Percentiles rank a stretch among this genome's conserved stretches.
phyloP scores from a whole-genome alignment of 1,140 invertebrate genomes.

The Ceratina australensis region DNA sequence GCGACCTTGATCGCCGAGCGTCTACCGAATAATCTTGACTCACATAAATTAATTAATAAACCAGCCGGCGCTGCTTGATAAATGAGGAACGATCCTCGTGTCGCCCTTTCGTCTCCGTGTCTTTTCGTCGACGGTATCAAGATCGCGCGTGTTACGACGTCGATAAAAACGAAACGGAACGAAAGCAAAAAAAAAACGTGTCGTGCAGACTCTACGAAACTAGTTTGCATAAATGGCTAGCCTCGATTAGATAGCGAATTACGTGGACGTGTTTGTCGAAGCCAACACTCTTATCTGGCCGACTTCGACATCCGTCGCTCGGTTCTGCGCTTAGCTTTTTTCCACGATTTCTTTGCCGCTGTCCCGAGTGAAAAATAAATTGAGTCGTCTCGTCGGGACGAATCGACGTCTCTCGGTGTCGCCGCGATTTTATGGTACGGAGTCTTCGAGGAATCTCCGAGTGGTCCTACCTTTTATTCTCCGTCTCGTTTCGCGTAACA shows the following conservation, averaged over 20 bases:
- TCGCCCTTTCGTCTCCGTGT: too few species aligned
- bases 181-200: background rate
- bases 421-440: background rate
- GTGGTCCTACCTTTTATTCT: background rate
- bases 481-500: background rate
- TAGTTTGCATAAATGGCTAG: conserved; percentile 39
- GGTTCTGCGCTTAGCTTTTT: background rate
- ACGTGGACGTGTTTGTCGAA: conserved; percentile 35
- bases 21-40: background rate
- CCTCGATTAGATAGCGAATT: conserved; percentile 41
- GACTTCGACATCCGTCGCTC: conserved; percentile 4
- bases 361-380: background rate
- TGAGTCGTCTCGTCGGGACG: background rate
- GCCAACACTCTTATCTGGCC: conserved; percentile 14
- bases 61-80: background rate
- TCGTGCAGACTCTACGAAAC: background rate
- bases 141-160: background rate
- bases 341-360: conserved; percentile 7
- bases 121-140: background rate
- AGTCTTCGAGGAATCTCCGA: background rate
- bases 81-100: background rate
- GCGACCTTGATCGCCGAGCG: conserved; percentile 18
- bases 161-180: background rate
- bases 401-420: background rate
- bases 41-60: conserved; percentile 23